These are phyloP conservation scores for Orthonychiurus folsomi DNA, from an alignment of 2,888 invertebrate species.

Conservation along the genomic window DNA sequence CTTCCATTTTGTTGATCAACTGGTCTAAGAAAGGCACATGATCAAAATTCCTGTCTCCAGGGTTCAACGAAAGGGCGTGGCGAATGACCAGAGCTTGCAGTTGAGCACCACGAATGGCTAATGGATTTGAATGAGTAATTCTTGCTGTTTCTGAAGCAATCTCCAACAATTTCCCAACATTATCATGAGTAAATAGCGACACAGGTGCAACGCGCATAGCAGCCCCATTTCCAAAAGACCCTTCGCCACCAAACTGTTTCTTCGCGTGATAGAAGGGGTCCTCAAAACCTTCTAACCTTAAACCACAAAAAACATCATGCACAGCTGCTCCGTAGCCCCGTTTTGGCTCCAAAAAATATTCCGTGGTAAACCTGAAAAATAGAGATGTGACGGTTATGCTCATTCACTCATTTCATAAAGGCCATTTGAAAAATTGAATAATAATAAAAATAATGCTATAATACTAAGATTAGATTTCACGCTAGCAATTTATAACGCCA, in stretches of 20 bases:
- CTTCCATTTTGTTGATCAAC: constrained; percentile 50
- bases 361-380: constrained; percentile 52
- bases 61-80: constrained; percentile 38
- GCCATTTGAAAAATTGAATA: constrained; percentile 7
- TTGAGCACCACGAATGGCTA: constrained; percentile 43
- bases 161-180: constrained; percentile 47
- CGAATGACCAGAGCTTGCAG: constrained; percentile 43
- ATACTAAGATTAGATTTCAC: background rate
- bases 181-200: constrained; percentile 51
- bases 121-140: constrained; percentile 54
- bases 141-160: constrained; percentile 49
- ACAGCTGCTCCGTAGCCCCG: constrained; percentile 60
- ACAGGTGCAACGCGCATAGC: constrained; percentile 64
- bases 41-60: constrained; percentile 42
- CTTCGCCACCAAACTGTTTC: constrained; percentile 57
- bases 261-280: constrained; percentile 56
- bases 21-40: constrained; percentile 48
- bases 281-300: constrained; percentile 50
- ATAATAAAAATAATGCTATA: background rate
- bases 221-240: constrained; percentile 69
- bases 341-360: constrained; percentile 54
- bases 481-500: too few species aligned
- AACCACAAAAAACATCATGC: constrained; percentile 49
- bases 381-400: too few species aligned
- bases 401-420: too few species aligned